A percentile compares a stretch with the other conserved stretches of the same genome.
phyloP scores from a whole-genome alignment of 35 echinoderm and acorn worm genomes.

The Hemicentrotus pulcherrimus region DNA sequence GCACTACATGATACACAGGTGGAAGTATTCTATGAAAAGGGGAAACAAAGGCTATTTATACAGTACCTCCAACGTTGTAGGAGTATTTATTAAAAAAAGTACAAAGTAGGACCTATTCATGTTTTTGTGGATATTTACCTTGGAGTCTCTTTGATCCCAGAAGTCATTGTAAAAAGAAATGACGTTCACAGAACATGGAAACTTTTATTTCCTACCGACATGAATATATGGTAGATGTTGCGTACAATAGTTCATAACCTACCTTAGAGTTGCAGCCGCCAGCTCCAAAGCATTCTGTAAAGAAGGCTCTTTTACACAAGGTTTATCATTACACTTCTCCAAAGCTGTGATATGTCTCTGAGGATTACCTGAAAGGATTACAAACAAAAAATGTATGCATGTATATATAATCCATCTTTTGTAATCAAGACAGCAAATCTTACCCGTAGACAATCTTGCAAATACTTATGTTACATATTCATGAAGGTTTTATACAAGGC shows the following conservation, averaged over 20 bases:
- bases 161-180: no score
- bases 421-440: neutral
- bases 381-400: neutral
- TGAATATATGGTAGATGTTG: neutral
- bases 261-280: constrained; percentile 80
- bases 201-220: neutral
- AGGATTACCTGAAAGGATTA: constrained; percentile 75
- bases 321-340: constrained; percentile 72
- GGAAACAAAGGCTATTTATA: no score
- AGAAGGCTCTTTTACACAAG: constrained; percentile 90
- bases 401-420: neutral
- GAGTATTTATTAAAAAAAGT: no score
- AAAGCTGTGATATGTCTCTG: constrained; percentile 82
- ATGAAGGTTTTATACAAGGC: no score
- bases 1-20: no score
- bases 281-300: constrained; percentile 94
- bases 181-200: neutral
- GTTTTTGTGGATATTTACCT: no score
- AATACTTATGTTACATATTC: neutral
- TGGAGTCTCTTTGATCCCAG: no score
- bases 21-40: no score
- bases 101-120: no score
- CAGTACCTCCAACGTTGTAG: no score
- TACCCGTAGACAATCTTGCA: neutral
- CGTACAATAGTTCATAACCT: neutral